Conservation (phyloP, 1,140 invertebrate genomes). For the Plodia interpunctella region DNA sequence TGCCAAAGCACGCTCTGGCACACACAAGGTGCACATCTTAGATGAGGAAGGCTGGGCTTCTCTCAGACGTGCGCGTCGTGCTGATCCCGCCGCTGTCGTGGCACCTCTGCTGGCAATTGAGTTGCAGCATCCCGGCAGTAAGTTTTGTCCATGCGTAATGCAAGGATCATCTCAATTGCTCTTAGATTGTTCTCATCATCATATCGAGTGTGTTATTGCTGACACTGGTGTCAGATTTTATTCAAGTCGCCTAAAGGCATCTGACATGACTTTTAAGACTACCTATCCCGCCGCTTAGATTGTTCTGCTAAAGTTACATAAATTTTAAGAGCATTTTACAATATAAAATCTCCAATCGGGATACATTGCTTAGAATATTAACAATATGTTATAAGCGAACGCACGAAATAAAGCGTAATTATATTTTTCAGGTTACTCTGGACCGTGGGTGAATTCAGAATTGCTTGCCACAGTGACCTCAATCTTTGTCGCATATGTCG, state of each 20-base stretch:
- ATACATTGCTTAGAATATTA: too few relatives aligned
- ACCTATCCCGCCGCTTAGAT: too few relatives aligned
- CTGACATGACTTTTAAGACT: too few relatives aligned
- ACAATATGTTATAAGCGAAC: too few relatives aligned
- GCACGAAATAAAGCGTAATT: too few relatives aligned
- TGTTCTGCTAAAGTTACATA: too few relatives aligned
- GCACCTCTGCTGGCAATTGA: slow-evolving; percentile 86
- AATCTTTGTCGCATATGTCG: slow-evolving; percentile 89
- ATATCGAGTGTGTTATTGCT: too few relatives aligned
- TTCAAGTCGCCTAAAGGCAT: too few relatives aligned
- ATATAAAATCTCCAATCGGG: too few relatives aligned
- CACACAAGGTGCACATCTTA: slow-evolving; percentile 88
- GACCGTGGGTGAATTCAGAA: slow-evolving; percentile 95
- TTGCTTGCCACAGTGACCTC: slow-evolving; percentile 89
- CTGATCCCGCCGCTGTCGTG: slow-evolving; percentile 80
- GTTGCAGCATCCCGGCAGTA: slow-evolving; percentile 87
- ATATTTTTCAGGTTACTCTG: slow-evolving; percentile 83
- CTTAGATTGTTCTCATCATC: too few relatives aligned
- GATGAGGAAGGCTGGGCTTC: slow-evolving; percentile 94
- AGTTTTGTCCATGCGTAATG: slow-evolving; percentile 26
- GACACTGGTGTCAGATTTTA: too few relatives aligned
- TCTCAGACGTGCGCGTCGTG: slow-evolving; percentile 85
- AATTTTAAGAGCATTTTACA: too few relatives aligned
- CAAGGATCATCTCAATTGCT: slow-evolving; percentile 7
- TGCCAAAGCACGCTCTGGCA: slow-evolving; percentile 86